A percentile compares a stretch with the other conserved stretches of the same genome.
Evolutionary conservation across 2,113 vertebrate species (phyloP).

Genomic region (Falcunculus frontatus): DNA sequence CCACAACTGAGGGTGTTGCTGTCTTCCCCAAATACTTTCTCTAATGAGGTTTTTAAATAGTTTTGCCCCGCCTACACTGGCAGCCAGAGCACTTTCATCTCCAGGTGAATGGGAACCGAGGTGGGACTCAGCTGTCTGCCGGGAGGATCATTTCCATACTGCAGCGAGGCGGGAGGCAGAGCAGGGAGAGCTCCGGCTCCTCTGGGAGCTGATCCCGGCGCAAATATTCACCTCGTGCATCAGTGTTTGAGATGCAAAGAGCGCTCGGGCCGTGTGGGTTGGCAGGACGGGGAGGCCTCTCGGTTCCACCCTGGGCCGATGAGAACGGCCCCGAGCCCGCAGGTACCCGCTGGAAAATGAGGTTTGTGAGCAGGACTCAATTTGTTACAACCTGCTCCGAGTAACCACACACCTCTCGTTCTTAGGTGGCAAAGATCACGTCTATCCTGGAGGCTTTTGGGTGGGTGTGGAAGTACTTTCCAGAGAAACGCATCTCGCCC

Average conservation of each 20-base stretch:
- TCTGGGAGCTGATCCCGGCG: background rate
- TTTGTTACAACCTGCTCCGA: background rate
- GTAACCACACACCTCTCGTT: background rate
- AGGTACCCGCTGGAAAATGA: background rate
- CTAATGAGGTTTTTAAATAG: conserved; percentile 62
- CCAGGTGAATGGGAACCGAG: conserved; percentile 52
- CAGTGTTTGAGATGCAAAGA: background rate
- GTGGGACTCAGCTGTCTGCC: conserved; percentile 38
- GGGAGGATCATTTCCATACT: conserved; percentile 25
- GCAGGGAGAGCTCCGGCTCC: background rate
- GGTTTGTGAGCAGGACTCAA: background rate
- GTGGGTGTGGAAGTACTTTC: background rate
- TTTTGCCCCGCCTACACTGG: conserved; percentile 47
- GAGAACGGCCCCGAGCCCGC: background rate
- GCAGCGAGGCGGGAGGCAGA: background rate
- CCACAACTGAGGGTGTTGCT: conserved; percentile 54
- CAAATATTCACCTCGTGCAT: fast-evolving
- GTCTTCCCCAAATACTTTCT: conserved; percentile 63
- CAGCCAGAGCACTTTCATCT: conserved; percentile 55
- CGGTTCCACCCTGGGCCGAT: background rate
- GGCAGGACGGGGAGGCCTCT: background rate
- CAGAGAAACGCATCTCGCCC: background rate
- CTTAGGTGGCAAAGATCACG: conserved; percentile 13
- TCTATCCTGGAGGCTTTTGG: background rate
- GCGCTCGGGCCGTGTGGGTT: background rate